Evolutionary conservation across 2,888 invertebrate species (phyloP).

Genomic region (Tipula vernalis): DNA sequence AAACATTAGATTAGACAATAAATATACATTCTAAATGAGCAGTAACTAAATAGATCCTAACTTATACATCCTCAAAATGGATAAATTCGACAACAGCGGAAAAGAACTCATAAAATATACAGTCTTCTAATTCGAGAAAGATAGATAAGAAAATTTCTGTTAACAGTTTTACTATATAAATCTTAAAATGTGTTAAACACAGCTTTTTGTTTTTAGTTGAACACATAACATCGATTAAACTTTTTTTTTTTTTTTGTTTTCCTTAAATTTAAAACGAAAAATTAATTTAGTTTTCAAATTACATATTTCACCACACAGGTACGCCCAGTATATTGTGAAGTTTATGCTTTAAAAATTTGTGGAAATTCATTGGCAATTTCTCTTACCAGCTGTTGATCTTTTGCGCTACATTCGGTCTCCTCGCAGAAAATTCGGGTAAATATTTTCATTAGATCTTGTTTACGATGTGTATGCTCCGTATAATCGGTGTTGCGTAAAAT

Average conservation of each 20-base stretch:
- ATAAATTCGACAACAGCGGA: neutral
- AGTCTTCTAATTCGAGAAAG: neutral
- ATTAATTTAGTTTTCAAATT: neutral
- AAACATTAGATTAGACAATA: neutral
- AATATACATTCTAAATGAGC: neutral
- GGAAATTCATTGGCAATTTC: slow-evolving; percentile 79
- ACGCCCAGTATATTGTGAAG: neutral
- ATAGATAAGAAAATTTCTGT: neutral
- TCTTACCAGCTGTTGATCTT: slow-evolving; percentile 64
- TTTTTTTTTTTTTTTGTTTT: neutral
- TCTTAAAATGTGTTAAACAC: neutral
- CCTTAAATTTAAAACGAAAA: neutral
- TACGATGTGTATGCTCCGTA: slow-evolving; percentile 63
- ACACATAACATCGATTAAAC: neutral
- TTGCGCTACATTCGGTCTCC: slow-evolving; percentile 58
- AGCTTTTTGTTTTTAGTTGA: neutral
- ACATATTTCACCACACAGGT: neutral
- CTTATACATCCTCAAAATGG: neutral
- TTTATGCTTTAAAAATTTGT: slow-evolving; percentile 54
- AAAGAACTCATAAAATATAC: neutral
- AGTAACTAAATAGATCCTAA: neutral
- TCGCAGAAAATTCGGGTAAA: slow-evolving; percentile 80
- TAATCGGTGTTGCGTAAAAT: slow-evolving; percentile 74
- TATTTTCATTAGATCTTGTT: slow-evolving; percentile 69
- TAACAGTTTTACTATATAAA: neutral